These are phyloP conservation scores for Electrona antarctica DNA, from an alignment of 2,113 vertebrate species.

Conservation along the genomic window DNA sequence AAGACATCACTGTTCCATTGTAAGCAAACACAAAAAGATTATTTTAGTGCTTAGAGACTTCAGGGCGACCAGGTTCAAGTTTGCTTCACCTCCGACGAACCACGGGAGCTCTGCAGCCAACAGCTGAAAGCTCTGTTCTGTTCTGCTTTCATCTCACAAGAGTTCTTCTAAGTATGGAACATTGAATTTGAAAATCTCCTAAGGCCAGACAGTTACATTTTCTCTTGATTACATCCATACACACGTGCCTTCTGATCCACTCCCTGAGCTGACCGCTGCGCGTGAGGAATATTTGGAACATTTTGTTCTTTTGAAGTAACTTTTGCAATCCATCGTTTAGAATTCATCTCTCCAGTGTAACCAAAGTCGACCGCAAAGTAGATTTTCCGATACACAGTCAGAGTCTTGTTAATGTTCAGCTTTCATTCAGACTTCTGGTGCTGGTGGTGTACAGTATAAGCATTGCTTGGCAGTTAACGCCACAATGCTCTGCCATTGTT, in stretches of 20 bases:
- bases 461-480: not conserved
- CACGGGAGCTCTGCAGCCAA: not conserved
- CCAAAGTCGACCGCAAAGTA: not conserved
- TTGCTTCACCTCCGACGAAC: too few species aligned
- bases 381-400: not conserved
- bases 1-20: not conserved
- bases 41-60: not conserved
- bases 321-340: constrained; percentile 18
- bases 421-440: not conserved
- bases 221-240: constrained; percentile 21
- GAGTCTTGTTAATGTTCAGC: not conserved
- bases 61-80: not conserved
- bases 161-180: not conserved
- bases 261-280: constrained; percentile 24
- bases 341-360: not conserved
- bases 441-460: not conserved
- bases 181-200: not conserved
- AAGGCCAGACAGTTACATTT: constrained; percentile 2
- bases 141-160: not conserved
- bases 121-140: not conserved
- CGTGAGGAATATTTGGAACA: not conserved
- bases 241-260: constrained; percentile 27
- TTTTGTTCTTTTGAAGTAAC: constrained; percentile 27
- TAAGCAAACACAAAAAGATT: not conserved
- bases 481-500: not conserved